Percentiles rank a stretch among this genome's conserved stretches.
Evolutionary conservation across 2,888 invertebrate genomes (phyloP).

Genomic region (Congeria kusceri): DNA sequence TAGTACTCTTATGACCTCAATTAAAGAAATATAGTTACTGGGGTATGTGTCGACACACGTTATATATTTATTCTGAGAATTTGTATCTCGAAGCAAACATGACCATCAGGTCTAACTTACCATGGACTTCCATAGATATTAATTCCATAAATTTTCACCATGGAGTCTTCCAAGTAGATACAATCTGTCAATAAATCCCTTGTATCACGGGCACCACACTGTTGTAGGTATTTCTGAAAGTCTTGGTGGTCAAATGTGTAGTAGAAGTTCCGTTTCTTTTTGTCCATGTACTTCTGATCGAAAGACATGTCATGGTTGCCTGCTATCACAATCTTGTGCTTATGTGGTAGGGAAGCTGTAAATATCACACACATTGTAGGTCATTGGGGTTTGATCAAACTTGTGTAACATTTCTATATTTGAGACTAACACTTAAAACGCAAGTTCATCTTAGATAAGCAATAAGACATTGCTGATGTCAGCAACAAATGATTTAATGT

Average conservation of each 20-base stretch:
- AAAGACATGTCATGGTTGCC: constrained; percentile 95
- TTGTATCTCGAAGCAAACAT: not conserved
- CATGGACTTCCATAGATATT: constrained; percentile 94
- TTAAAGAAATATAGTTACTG: no score
- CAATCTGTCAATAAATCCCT: constrained; percentile 90
- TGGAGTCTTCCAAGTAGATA: constrained; percentile 91
- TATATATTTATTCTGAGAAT: no score
- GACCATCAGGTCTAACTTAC: constrained; percentile 85
- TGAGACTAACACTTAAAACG: no score
- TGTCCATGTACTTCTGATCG: constrained; percentile 86
- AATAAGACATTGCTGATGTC: no score
- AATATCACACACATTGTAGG: no score
- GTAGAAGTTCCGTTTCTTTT: constrained; percentile 24
- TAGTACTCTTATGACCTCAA: no score
- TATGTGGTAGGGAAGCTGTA: constrained; percentile 90
- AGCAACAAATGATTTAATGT: no score
- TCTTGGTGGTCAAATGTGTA: constrained; percentile 8
- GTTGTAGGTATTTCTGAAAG: constrained; percentile 61
- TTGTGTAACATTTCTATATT: no score
- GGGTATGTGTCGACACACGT: no score
- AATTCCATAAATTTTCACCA: constrained; percentile 89
- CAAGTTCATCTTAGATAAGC: no score
- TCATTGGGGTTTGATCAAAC: no score
- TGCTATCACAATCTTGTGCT: constrained; percentile 92
- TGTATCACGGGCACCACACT: constrained; percentile 53